Evolutionary conservation across 2,113 vertebrate genomes (phyloP).

Genomic region (Thryonomys swinderianus): DNA sequence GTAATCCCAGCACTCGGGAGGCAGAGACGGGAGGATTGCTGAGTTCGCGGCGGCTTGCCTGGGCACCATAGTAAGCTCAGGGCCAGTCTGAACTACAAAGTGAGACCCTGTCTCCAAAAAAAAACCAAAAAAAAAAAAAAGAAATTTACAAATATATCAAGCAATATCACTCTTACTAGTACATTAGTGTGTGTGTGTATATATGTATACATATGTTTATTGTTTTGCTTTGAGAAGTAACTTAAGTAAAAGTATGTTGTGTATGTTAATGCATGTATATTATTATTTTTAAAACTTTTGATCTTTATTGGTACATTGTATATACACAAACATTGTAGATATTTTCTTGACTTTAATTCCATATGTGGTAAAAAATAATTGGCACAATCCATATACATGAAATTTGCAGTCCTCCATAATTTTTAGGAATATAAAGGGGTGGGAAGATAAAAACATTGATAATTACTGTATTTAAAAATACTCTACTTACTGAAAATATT

Average conservation of each 20-base stretch:
- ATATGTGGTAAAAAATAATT: background rate
- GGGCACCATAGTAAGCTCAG: too few species aligned
- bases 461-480: background rate
- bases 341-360: conserved; percentile 25
- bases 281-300: too few species aligned
- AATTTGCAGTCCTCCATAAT: background rate
- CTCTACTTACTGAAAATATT: background rate
- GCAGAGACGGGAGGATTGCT: too few species aligned
- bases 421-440: background rate
- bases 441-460: background rate
- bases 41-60: too few species aligned
- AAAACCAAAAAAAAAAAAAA: too few species aligned
- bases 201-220: background rate
- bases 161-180: background rate
- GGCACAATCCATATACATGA: background rate
- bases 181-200: background rate
- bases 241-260: background rate
- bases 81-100: too few species aligned
- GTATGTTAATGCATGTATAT: background rate
- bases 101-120: too few species aligned
- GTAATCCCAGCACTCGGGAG: too few species aligned
- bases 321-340: too few species aligned
- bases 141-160: background rate
- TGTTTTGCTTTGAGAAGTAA: background rate
- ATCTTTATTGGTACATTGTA: too few species aligned